Percentiles rank a stretch among this genome's conserved stretches.
Conservation (phyloP, 1,140 invertebrate genomes). For the Philotrypesis tridentata region DNA sequence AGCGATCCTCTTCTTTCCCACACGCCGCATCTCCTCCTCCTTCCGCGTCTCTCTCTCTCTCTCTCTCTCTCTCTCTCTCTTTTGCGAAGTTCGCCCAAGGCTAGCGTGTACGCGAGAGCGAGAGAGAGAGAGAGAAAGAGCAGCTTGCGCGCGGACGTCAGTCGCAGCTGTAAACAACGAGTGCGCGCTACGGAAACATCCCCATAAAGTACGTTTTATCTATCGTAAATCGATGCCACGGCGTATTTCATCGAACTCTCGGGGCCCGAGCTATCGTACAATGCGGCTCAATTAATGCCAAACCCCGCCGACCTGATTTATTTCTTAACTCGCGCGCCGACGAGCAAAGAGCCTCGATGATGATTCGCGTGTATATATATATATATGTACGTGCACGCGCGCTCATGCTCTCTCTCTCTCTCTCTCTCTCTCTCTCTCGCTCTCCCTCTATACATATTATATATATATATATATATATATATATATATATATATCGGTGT, state of each 20-base stretch:
- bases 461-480: neutral
- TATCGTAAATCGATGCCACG: constrained; percentile 72
- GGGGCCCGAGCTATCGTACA: constrained; percentile 62
- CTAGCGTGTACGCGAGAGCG: constrained; percentile 29
- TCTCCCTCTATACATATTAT: too few relatives aligned
- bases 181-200: constrained; percentile 63
- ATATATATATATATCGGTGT: neutral
- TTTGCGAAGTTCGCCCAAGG: too few relatives aligned
- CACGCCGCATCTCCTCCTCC: constrained; percentile 25
- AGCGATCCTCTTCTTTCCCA: constrained; percentile 44
- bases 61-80: too few relatives aligned
- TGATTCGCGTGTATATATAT: constrained; percentile 7
- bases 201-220: constrained; percentile 73
- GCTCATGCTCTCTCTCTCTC: too few relatives aligned
- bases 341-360: neutral
- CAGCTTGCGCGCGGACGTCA: constrained; percentile 20
- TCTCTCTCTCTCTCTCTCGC: too few relatives aligned
- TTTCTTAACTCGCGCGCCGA: constrained; percentile 63
- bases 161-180: constrained; percentile 64
- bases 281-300: constrained; percentile 73
- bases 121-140: constrained; percentile 21
- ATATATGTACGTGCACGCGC: neutral
- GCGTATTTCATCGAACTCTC: constrained; percentile 67
- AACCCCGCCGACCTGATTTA: constrained; percentile 70
- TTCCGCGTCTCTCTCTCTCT: constrained; percentile 22